A percentile compares a stretch with the other conserved stretches of the same genome.
Evolutionary conservation across 92 coral and sea anemone species (phyloP).

Genomic region (Meandrina meandrites): DNA sequence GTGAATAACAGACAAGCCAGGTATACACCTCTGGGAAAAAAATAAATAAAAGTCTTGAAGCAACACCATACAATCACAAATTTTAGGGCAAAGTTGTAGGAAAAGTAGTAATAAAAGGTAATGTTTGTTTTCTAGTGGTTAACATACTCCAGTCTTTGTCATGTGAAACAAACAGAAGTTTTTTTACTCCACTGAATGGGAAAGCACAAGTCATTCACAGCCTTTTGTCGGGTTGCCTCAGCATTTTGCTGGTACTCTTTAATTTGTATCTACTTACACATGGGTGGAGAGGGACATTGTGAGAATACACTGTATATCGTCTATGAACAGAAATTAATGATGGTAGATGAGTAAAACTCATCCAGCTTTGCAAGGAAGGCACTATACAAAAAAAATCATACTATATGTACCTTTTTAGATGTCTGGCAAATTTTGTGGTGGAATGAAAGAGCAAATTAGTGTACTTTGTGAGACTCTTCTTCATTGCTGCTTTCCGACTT

Average conservation of each 20-base stretch:
- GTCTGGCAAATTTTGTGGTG: constrained; percentile 90
- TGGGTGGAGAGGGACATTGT: background rate
- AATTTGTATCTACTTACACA: background rate
- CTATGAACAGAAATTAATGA: background rate
- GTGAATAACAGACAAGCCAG: constrained; percentile 88
- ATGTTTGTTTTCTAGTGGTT: background rate
- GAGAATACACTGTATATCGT: background rate
- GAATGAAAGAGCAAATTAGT: constrained; percentile 92
- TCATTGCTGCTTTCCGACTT: constrained; percentile 82
- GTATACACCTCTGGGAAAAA: constrained; percentile 81
- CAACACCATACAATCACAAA: background rate
- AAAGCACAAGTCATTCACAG: background rate
- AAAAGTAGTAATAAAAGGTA: background rate
- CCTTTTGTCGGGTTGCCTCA: background rate
- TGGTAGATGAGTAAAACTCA: no score
- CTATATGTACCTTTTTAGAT: constrained; percentile 75
- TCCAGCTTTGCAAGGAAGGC: background rate
- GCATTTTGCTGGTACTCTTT: background rate
- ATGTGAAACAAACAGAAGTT: background rate
- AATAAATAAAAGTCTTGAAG: background rate
- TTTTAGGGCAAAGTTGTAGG: background rate
- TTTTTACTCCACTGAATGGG: background rate
- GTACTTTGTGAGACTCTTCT: constrained; percentile 92
- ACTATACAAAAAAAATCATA: background rate
- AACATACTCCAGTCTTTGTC: background rate